Evolutionary conservation across 2,113 vertebrate species (phyloP), one percentile per base, ranked within the genome.

Genomic region (Chinchilla lanigera): DNA sequence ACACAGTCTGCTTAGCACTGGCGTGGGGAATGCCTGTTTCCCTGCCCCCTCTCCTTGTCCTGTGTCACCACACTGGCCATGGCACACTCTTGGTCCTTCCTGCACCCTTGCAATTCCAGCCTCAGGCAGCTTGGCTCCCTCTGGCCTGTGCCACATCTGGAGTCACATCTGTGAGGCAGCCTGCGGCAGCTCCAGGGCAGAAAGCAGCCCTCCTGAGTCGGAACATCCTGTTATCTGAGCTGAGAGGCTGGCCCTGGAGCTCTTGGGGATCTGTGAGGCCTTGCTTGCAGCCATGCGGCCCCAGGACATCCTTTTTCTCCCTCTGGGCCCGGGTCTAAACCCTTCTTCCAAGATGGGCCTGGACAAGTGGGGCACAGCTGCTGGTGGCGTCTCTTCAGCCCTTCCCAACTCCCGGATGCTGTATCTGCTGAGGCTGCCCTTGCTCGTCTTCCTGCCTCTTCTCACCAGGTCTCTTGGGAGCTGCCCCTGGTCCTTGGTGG

Each of bases 111-210:
- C 7, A 19, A 28, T 61, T 94, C 58, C 41, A 0, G 13, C 24
- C 1, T 77, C 19, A 38, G 54, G 73, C 86, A 67, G 41, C 28
- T n/a, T 47, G 47, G 61, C 58, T 30, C 56, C 44, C 63, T 71
- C 19, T 14, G 1, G 16, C 30, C n/a, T 84, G 26, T 7, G 52
- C n/a, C 47, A 35, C 90, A 78, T 96, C 86, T 95, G 95, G 58
- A 93, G 50, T 73, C 88, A 24, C 65, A 90, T 88, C 88, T 97
- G 84, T 81, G 35, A 95, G 77, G 63, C 24, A 69, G 69, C 89
- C 52, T 60, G 35, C 14, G 47, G 44, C 20, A 38, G 44, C 44
- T 30, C 13, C 11, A 10, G 28, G 52, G 52, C 8, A 1, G 71
- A n/a, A 38, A 5, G 35, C 13, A 2, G 54, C 22, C 58, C 35